phyloP scores from a whole-genome alignment of 2,888 invertebrate genomes.

The Saturnia japonica region DNA sequence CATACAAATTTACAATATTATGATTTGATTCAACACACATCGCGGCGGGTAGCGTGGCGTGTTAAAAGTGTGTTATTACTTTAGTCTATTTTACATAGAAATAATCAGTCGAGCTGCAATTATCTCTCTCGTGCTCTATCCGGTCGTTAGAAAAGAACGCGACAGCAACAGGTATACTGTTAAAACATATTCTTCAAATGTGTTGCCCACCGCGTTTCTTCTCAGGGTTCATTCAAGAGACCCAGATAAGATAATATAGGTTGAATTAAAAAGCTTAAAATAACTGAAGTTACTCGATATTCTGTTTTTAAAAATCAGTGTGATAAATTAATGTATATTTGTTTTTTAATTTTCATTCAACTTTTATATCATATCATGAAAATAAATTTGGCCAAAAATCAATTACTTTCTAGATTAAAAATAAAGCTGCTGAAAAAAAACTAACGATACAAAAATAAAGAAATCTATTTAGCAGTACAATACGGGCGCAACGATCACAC shows the following conservation, averaged over 20 bases:
- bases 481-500: slow-evolving; percentile 22
- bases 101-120: too few relatives aligned
- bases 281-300: not conserved
- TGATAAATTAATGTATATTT: not conserved
- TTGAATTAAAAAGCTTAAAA: not conserved
- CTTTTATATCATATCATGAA: not conserved
- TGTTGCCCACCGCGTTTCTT: too few relatives aligned
- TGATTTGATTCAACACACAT: too few relatives aligned
- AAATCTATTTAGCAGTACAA: slow-evolving; percentile 22
- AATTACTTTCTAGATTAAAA: not conserved
- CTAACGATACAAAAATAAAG: not conserved
- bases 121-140: too few relatives aligned
- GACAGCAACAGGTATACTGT: too few relatives aligned
- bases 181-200: too few relatives aligned
- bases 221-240: too few relatives aligned
- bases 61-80: too few relatives aligned
- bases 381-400: not conserved
- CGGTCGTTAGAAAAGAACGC: too few relatives aligned
- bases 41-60: too few relatives aligned
- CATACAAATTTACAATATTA: too few relatives aligned
- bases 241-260: not conserved
- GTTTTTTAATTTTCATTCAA: not conserved
- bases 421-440: not conserved
- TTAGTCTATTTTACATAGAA: too few relatives aligned
- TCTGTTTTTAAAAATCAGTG: not conserved